Conservation (phyloP, 2,888 invertebrate genomes). For the Emmelina monodactyla region DNA sequence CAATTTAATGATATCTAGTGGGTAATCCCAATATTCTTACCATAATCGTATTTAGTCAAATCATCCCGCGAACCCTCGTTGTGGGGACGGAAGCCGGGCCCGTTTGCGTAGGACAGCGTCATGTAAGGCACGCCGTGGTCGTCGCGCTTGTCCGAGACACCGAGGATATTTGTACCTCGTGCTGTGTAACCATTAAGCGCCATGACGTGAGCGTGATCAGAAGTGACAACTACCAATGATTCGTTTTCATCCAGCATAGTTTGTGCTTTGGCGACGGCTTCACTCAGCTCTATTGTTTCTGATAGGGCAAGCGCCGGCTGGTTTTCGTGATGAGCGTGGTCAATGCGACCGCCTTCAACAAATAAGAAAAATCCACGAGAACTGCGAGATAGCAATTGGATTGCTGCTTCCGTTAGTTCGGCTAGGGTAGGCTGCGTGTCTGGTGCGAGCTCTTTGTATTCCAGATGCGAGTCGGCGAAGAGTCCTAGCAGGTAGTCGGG, state of each 20-base stretch:
- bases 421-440: conserved; percentile 67
- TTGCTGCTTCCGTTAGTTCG: conserved; percentile 62
- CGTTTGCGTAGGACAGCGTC: conserved; percentile 65
- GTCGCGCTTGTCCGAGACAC: conserved; percentile 28
- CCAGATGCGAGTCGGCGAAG: conserved; percentile 50
- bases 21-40: neutral
- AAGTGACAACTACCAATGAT: conserved; percentile 78
- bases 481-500: conserved; percentile 55
- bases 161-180: conserved; percentile 41
- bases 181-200: conserved; percentile 71
- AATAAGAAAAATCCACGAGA: conserved; percentile 76
- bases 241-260: conserved; percentile 47
- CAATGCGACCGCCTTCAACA: conserved; percentile 72
- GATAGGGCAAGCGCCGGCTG: conserved; percentile 66
- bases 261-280: conserved; percentile 57
- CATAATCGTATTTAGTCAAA: neutral
- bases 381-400: conserved; percentile 69
- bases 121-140: conserved; percentile 48
- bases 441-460: conserved; percentile 41
- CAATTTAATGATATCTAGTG: neutral
- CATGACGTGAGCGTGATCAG: conserved; percentile 80
- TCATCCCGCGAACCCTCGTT: neutral
- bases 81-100: conserved; percentile 46
- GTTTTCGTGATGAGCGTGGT: conserved; percentile 70
- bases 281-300: conserved; percentile 71